Base-by-base conservation (phyloP, 2,113 vertebrate genomes). In the Cranoglanis bouderius region DNA sequence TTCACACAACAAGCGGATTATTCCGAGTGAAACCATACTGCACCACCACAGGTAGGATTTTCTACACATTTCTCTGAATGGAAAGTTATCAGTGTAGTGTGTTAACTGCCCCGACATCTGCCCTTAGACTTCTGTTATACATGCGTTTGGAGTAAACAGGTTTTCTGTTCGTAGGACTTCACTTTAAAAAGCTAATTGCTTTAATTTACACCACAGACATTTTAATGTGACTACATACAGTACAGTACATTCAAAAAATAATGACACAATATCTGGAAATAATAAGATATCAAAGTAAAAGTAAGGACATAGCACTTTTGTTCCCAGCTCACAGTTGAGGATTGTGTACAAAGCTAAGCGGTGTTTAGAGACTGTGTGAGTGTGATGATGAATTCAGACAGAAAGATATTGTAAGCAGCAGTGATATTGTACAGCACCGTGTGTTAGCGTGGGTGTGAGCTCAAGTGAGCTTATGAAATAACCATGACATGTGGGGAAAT, bases 361-460 rank as follows among this genome's bases (percentile, higher is more conserved):
- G 10, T 16, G 74, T 77, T 77, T 7, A 29, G 74, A 29, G 43
- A 40, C n/a, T 3, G 70, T 65, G 61, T 38, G 32, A 70, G 70
- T 9, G 19, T 21, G 70, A 29, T 24, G 40, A 24, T 77, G 91
- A 92, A 91, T 94, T 93, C 92, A 94, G 91, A 90, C 88, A 90
- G 74, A 77, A 26, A 3, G 21, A 75, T 43, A 43, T 4, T 8
- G 9, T 43, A 75, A 10, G 72, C 38, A 40, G 72, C 72, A 78
- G 43, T 80, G 46, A 53, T 40, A 12, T 49, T 78, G 46, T 51
- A 80, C 46, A 51, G 43, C 46, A 51, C 53, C 6, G 80, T 82
- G 40, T 87, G 77, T 82, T 49, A 55, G 46, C 24, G 35, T 49
- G 6, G 70, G 49, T 46, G 9, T 77, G 35, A 38, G 84, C 74